A percentile compares a stretch with the other conserved stretches of the same genome.
Evolutionary conservation across 2,113 vertebrate genomes (phyloP).

Genomic region (Thryonomys swinderianus): DNA sequence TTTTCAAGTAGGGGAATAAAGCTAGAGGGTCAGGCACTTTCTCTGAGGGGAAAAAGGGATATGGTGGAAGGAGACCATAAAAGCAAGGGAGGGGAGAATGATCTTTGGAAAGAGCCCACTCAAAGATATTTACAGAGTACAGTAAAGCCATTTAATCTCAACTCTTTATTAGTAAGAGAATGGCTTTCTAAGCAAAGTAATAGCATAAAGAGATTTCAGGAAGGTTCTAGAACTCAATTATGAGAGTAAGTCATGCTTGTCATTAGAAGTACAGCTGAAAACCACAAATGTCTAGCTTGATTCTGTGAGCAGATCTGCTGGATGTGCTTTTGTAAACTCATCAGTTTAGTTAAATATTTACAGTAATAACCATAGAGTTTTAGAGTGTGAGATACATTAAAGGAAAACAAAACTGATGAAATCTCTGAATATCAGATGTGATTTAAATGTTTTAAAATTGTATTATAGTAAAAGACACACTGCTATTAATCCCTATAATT

Average conservation of each 20-base stretch:
- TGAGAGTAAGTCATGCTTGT: constrained; percentile 56
- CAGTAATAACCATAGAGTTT: background rate
- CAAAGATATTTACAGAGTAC: constrained; percentile 49
- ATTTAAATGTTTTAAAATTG: background rate
- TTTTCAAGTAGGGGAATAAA: constrained; percentile 72
- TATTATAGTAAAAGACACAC: background rate
- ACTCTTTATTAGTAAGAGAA: constrained; percentile 57
- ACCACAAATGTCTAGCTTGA: background rate
- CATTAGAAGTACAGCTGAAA: constrained; percentile 44
- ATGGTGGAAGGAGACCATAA: background rate
- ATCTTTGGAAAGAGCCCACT: background rate
- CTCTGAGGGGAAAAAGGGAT: background rate
- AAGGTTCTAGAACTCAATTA: constrained; percentile 49
- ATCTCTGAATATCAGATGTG: background rate
- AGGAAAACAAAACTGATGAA: background rate
- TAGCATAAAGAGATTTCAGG: constrained; percentile 32
- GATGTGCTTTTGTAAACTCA: background rate
- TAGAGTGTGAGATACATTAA: background rate
- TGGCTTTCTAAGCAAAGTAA: constrained; percentile 42
- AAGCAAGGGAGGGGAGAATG: constrained; percentile 12
- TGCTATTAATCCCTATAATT: background rate
- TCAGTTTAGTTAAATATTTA: constrained; percentile 15
- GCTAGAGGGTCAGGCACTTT: constrained; percentile 38
- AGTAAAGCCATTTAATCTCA: constrained; percentile 33
- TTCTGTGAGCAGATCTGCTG: background rate